Base-by-base conservation (phyloP, 2,888 invertebrate genomes). In the Yponomeuta cagnagella region DNA sequence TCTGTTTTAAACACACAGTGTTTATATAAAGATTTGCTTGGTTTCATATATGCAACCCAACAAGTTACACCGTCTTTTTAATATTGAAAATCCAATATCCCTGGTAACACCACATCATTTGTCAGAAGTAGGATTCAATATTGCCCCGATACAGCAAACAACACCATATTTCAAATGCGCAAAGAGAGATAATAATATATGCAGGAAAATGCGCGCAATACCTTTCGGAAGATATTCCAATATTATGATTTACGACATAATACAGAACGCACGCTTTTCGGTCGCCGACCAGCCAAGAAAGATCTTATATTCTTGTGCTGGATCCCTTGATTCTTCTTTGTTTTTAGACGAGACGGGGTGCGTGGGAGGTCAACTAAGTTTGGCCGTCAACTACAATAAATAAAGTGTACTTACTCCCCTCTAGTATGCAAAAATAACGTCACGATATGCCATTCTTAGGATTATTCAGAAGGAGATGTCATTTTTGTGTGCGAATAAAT, bases 351-450 rank as follows among this genome's bases (percentile, higher is more conserved):
- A 5, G 9, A 8, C 23, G 5, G 68, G 5, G 43, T 48, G 71
- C 72, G 69, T 68, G 72, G 23, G 70, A 79, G 37, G 79, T 85
- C 74, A 63, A 1, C 12, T 73, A 76, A 0, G 76, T 78, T 76
- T 72, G 72, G 72, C 72, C 74, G 43, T 48, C 23, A 30, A 8
- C 83, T 78, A 78, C 5, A 66, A 4, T 74, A 79, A 81, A 83
- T 88, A 87, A 87, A 85, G 85, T 88, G 84, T 87, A 81, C 79
- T 77, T 78, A 75, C 76, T 81, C 89, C 86, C 87, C 82, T 76
- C 80, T 83, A 86, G 83, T 90, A 90, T 89, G 90, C 88, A 90
- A 89, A 90, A 90, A 90, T 89, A 89, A 86, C 82, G 82, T 82
- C 76, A 77, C 83, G 83, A 85, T 85, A 89, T 84, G 81, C 82